Base-by-base conservation (phyloP, 2,797 vertebrate species). In the Halcyon leucocephala region DNA sequence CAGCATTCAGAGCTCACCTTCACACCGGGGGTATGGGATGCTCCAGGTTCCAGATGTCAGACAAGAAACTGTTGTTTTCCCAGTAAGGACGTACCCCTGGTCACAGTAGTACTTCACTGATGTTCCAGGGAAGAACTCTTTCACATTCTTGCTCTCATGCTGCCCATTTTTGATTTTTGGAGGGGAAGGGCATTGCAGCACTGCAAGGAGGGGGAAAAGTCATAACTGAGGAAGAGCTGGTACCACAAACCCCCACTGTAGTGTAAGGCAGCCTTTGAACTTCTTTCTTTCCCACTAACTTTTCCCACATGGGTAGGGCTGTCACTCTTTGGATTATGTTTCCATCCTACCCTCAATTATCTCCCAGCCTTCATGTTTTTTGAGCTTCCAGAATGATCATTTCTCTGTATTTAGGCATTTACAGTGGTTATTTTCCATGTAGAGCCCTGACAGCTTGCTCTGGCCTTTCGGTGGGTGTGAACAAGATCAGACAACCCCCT, bases 101-200 rank as follows among this genome's bases (percentile, higher is more conserved):
- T 97, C 83, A 60, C 97, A 98, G 65, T 29, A 19, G 35, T 97
- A 97, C 71, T 82, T 67, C 86, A 96, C 84, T 24, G 82, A 78
- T 31, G 31, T 81, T 52, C 96, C 97, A 19, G 94, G 87, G 73
- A 92, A 3, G 26, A 97, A 94, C 51, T 48, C 87, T 6, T 7
- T 2, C 39, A 84, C 48, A 6, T 6, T 62, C 39, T 33, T 39
- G n/a, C 51, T 94, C 10, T 86, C 41, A 1, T 77, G 78, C 6
- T 76, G 80, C 31, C 95, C 94, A 0, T 96, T 94, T 14, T 69
- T 86, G 62, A 97, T 97, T 1, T 4, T 70, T 10, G 96, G 96
- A 82, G 96, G 96, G 35, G 95, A 18, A 60, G 93, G 93, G 37
- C 96, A 97, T 3, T 1, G 31, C 0, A 6, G 71, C 94, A 96